phyloP scores from a whole-genome alignment of 1,140 invertebrate genomes.

The Rhopalosiphum padi region DNA sequence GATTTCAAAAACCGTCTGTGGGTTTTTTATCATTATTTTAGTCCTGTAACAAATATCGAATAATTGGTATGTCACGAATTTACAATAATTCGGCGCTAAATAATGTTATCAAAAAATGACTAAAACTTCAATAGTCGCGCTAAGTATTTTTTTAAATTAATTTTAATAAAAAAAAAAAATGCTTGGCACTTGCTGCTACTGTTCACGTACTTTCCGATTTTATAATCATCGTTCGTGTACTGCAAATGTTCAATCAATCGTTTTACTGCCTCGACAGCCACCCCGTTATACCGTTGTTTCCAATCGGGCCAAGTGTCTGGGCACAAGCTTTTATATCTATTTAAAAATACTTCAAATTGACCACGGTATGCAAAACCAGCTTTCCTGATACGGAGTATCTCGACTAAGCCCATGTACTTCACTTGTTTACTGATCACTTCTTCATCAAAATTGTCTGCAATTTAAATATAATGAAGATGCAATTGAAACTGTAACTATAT shows the following conservation, averaged over 20 bases:
- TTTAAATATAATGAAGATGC: neutral
- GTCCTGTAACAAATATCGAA: neutral
- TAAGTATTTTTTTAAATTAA: neutral
- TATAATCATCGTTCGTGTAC: conserved; percentile 29
- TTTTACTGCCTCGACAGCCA: neutral
- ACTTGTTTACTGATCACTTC: conserved; percentile 47
- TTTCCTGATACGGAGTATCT: conserved; percentile 72
- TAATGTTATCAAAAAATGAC: neutral
- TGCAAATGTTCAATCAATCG: neutral
- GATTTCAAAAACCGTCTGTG: conserved; percentile 29
- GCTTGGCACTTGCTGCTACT: neutral
- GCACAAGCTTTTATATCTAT: conserved; percentile 77
- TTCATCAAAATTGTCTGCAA: conserved; percentile 36
- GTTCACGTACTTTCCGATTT: conserved; percentile 39
- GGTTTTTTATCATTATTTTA: conserved; percentile 42
- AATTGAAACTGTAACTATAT: neutral
- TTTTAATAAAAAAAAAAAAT: neutral
- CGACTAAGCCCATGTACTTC: conserved; percentile 66
- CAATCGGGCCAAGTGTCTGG: conserved; percentile 77
- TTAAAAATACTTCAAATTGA: conserved; percentile 72
- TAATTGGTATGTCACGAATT: neutral
- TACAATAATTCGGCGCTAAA: neutral
- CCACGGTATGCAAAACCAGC: conserved; percentile 74
- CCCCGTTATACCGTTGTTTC: neutral
- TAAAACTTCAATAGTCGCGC: neutral